Evolutionary conservation across 30 jellyfish, hydroid and myxozoan genomes (phyloP), one percentile per base, ranked within the genome.

Genomic region (Aurelia sp.): DNA sequence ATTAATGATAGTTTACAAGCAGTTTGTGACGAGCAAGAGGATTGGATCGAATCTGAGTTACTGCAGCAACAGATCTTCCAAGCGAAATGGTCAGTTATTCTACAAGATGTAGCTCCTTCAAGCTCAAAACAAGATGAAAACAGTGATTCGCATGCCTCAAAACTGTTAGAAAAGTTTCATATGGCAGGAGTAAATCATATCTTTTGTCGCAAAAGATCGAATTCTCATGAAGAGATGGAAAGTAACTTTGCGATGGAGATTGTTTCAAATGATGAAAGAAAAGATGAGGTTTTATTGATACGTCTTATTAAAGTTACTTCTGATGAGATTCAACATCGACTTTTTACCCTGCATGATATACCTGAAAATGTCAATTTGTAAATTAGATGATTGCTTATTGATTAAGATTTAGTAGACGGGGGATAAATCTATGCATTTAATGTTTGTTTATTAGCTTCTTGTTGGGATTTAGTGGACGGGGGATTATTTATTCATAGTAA

Each of bases 31-130:
- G 96, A 86, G 53, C 96, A 86, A 52, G 84, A 86, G 20, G 96
- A 86, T 48, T 86, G 96, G 96, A 76, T 86, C 3, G 96, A 86
- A 51, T 76, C 89, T 2, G 90, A 86, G 80, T 59, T 86, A 22
- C 84, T 86, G 20, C 96, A 86, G 81, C 88, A 77, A 70, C 96
- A 86, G 76, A 67, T 86, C 21, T 72, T 76, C 63, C 71, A 76
- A 66, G 96, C 90, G 38, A 68, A 86, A 61, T 66, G 88, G 66
- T 75, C 90, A 5, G 38, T 86, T 17, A 33, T 86, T 13, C 58
- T 86, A 11, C 96, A 86, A 68, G 96, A 86, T 58, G 13, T 64
- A 17, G 85, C 41, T 24, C 55, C 74, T 8, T 12, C 15, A 8
- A 13, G 3, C 13, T 9, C 55, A 0, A 44, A 44, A 2, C 16